These are phyloP conservation scores for Eulemur macaco DNA, from an alignment of 2,113 vertebrate genomes.

Conservation along the genomic window DNA sequence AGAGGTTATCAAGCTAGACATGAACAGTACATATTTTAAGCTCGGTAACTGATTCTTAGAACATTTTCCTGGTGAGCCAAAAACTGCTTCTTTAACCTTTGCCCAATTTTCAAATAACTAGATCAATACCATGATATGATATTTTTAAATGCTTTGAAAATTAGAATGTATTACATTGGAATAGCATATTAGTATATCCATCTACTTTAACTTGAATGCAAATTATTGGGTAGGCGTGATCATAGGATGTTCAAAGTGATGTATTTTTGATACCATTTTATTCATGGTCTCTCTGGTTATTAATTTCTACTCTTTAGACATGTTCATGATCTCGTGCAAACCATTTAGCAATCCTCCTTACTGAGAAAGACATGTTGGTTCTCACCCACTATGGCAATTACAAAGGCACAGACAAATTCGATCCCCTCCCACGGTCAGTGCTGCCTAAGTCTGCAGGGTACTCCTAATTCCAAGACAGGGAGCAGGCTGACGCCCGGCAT, in stretches of 20 bases:
- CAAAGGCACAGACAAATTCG: background rate
- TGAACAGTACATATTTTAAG: background rate
- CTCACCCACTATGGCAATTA: background rate
- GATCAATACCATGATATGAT: background rate
- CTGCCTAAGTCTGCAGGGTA: background rate
- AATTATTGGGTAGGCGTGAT: background rate
- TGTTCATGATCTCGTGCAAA: background rate
- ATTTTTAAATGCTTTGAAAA: slow-evolving; percentile 17
- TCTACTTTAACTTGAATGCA: background rate
- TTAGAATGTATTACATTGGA: background rate
- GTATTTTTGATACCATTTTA: background rate
- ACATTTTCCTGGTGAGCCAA: background rate
- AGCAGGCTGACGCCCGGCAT: background rate
- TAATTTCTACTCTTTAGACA: slow-evolving; percentile 35
- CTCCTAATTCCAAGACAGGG: slow-evolving; percentile 5
- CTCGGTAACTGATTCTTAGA: background rate
- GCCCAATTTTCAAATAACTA: background rate
- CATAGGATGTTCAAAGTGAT: background rate
- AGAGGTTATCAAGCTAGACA: background rate
- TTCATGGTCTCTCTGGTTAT: background rate
- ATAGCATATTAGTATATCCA: background rate
- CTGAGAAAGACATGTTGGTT: background rate
- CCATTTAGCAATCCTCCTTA: background rate
- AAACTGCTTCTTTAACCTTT: background rate
- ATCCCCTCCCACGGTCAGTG: background rate